A percentile compares a stretch with the other conserved stretches of the same genome.
These are phyloP conservation scores for Pterocles gutturalis DNA, from an alignment of 2,113 vertebrate species.

Conservation along the genomic window DNA sequence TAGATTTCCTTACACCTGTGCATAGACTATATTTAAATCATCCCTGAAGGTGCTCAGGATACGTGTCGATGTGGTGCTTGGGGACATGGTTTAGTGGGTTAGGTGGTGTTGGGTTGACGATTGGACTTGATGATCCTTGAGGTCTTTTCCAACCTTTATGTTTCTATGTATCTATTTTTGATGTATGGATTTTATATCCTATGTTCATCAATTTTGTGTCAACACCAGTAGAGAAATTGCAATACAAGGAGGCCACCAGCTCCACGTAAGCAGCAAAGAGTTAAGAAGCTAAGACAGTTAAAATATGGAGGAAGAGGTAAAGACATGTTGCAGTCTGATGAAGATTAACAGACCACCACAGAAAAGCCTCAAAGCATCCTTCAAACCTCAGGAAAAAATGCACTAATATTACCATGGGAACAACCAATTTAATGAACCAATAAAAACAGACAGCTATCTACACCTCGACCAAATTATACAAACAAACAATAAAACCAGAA, in stretches of 20 bases:
- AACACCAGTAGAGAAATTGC: neutral
- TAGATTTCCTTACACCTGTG: neutral
- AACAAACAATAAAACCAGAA: constrained; percentile 71
- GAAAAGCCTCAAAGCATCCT: constrained; percentile 70
- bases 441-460: constrained; percentile 73
- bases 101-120: too few relatives aligned
- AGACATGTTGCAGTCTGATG: constrained; percentile 55
- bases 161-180: neutral
- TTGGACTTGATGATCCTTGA: too few relatives aligned
- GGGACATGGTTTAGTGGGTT: too few relatives aligned
- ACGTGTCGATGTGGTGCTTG: too few relatives aligned
- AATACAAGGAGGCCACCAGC: neutral
- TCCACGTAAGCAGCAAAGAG: constrained; percentile 1
- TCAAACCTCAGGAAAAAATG: constrained; percentile 67
- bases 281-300: constrained; percentile 57
- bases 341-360: constrained; percentile 73
- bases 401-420: constrained; percentile 75
- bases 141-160: too few relatives aligned
- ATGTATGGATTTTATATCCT: neutral
- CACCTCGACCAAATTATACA: constrained; percentile 66
- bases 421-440: constrained; percentile 75
- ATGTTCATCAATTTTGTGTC: neutral
- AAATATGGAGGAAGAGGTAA: constrained; percentile 35
- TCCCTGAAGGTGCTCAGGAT: too few relatives aligned
- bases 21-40: neutral